Percentiles rank a stretch among this genome's conserved stretches.
Evolutionary conservation across 2,797 vertebrate genomes (phyloP).

Genomic region (Pteronotus mesoamericanus): DNA sequence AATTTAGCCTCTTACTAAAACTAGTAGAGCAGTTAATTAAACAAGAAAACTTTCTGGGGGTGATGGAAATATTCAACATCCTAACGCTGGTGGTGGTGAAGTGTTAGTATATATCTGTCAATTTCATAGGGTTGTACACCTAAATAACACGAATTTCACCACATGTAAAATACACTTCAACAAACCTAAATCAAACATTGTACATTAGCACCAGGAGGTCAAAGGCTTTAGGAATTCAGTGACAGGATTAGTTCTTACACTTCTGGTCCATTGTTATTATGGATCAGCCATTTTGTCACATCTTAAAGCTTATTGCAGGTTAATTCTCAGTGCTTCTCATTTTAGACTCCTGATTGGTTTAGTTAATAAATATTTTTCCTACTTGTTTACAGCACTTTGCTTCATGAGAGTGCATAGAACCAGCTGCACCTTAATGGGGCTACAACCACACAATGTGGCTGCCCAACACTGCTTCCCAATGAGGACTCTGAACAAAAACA

Average conservation of each 20-base stretch:
- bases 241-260: neutral
- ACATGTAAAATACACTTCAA: neutral
- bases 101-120: neutral
- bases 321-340: neutral
- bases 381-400: neutral
- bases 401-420: neutral
- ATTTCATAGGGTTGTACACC: neutral
- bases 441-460: neutral
- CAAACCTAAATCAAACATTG: neutral
- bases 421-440: neutral
- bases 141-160: neutral
- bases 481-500: neutral
- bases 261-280: neutral
- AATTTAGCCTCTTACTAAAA: neutral
- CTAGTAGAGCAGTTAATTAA: neutral
- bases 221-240: neutral
- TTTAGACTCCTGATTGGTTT: neutral
- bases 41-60: neutral
- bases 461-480: neutral
- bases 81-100: neutral
- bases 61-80: neutral
- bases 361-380: neutral
- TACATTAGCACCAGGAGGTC: neutral
- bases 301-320: neutral
- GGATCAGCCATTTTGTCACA: neutral